Conservation (phyloP, 1,140 invertebrate genomes). For the Homarus americanus region DNA sequence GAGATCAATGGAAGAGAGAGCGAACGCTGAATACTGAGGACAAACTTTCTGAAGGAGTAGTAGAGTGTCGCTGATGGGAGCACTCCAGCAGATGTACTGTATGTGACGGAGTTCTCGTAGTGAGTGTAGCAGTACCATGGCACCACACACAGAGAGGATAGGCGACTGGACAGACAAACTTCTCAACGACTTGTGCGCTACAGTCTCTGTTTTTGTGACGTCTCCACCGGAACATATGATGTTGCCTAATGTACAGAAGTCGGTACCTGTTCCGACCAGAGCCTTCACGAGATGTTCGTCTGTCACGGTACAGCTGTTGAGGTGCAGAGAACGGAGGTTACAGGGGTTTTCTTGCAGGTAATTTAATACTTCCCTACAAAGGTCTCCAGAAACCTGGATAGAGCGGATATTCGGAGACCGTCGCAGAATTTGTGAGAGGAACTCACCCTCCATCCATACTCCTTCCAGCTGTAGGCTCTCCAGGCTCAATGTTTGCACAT, state of each 20-base stretch:
- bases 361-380: background rate
- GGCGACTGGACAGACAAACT: background rate
- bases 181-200: background rate
- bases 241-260: background rate
- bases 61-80: slow-evolving; percentile 7
- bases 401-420: background rate
- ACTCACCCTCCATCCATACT: background rate
- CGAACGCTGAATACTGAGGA: background rate
- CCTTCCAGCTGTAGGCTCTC: slow-evolving; percentile 21
- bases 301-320: background rate
- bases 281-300: slow-evolving; percentile 7
- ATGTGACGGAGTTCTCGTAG: slow-evolving; percentile 13
- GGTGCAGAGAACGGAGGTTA: slow-evolving; percentile 19
- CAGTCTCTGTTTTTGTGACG: background rate
- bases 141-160: background rate
- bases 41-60: slow-evolving; percentile 13
- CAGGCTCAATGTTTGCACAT: background rate
- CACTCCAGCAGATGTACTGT: slow-evolving; percentile 17
- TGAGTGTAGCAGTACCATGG: slow-evolving; percentile 6
- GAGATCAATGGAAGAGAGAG: slow-evolving; percentile 10
- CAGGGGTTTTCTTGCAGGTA: background rate
- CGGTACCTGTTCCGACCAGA: background rate
- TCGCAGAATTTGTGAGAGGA: background rate
- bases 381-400: slow-evolving; percentile 23
- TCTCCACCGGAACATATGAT: slow-evolving; percentile 22